Percentiles rank a stretch among this genome's conserved stretches.
phyloP scores from a whole-genome alignment of 2,797 vertebrate genomes.

The Acipenser ruthenus region DNA sequence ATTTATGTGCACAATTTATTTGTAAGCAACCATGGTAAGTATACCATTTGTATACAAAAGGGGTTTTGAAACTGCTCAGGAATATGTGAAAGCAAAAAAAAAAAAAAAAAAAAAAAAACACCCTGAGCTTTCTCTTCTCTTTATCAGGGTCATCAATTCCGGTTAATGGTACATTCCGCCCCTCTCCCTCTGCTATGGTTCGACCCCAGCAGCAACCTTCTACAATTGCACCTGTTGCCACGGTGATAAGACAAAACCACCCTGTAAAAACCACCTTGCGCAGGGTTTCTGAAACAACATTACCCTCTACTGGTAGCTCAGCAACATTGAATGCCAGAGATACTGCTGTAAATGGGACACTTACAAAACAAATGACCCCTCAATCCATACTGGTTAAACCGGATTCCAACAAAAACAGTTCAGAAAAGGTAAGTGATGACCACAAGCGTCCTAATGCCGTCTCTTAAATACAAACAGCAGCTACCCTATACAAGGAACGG shows the following conservation, averaged over 20 bases:
- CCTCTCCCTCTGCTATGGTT: conserved; percentile 32
- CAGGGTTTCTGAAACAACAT: conserved; percentile 58
- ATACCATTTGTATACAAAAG: too few relatives aligned
- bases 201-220: conserved; percentile 51
- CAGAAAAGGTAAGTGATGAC: conserved; percentile 71
- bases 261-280: conserved; percentile 45
- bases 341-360: conserved; percentile 47
- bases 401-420: conserved; percentile 66
- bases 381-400: conserved; percentile 90
- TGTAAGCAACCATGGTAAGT: too few relatives aligned
- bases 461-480: too few relatives aligned
- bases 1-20: too few relatives aligned
- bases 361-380: conserved; percentile 57
- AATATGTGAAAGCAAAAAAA: too few relatives aligned
- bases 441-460: too few relatives aligned
- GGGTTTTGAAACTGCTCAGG: too few relatives aligned
- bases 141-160: conserved; percentile 47
- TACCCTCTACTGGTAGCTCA: conserved; percentile 62
- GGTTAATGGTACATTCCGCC: conserved; percentile 46
- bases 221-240: conserved; percentile 50
- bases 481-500: too few relatives aligned
- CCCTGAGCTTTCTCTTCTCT: not conserved
- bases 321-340: conserved; percentile 63
- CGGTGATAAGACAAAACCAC: conserved; percentile 49
- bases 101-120: not conserved